phyloP scores from a whole-genome alignment of 2,113 vertebrate species.

The Panthera tigris region DNA sequence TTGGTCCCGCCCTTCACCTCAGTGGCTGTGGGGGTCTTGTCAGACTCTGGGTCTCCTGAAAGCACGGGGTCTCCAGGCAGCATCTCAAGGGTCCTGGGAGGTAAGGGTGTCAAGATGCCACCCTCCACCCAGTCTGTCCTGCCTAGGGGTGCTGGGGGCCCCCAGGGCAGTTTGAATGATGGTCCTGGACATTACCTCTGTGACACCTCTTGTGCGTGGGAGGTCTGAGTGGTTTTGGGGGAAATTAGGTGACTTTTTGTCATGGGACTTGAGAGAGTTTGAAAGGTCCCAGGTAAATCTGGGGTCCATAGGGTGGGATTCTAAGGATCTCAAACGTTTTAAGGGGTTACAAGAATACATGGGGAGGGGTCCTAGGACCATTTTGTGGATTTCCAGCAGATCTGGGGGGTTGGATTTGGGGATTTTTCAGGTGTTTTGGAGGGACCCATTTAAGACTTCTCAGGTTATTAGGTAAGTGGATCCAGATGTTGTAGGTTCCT shows the following conservation, averaged over 20 bases:
- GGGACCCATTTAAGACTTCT: neutral
- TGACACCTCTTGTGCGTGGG: neutral
- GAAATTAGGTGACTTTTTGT: neutral
- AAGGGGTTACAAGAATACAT: neutral
- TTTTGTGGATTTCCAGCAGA: neutral
- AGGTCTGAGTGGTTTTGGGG: neutral
- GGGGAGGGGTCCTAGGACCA: neutral
- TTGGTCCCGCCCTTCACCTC: neutral
- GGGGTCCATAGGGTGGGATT: neutral
- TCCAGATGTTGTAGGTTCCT: neutral
- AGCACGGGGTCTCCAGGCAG: constrained; percentile 56
- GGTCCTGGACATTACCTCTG: neutral
- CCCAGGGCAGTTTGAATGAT: neutral
- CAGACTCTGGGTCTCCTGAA: constrained; percentile 43
- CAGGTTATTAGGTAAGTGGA: neutral
- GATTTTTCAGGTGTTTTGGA: neutral
- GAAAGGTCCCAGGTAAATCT: neutral
- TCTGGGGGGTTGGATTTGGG: neutral
- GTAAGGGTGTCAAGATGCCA: constrained; percentile 18
- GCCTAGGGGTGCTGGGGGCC: neutral
- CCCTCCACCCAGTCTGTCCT: neutral
- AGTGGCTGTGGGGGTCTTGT: neutral
- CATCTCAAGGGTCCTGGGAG: constrained; percentile 66
- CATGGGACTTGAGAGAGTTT: neutral
- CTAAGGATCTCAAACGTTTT: neutral